A percentile compares a stretch with the other conserved stretches of the same genome.
phyloP scores from a whole-genome alignment of 2,888 invertebrate species.

The Leistus spinibarbis region DNA sequence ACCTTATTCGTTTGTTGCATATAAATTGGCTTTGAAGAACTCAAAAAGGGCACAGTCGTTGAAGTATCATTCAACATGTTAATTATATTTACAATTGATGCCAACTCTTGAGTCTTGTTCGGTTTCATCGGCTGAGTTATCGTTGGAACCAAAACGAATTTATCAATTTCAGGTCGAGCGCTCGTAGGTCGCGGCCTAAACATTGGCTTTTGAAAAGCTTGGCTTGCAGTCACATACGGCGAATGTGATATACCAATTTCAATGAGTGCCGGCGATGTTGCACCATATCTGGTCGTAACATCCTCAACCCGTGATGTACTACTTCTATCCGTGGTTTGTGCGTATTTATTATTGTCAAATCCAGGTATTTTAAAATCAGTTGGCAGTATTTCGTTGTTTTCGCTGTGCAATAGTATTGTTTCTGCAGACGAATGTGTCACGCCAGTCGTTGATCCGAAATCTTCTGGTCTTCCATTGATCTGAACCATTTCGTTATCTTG shows the following conservation, averaged over 20 bases:
- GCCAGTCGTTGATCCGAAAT: conserved; percentile 50
- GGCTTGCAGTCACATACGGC: conserved; percentile 50
- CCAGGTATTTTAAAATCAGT: conserved; percentile 49
- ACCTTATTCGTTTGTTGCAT: conserved; percentile 55
- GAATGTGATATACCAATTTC: conserved; percentile 53
- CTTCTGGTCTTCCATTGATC: conserved; percentile 46
- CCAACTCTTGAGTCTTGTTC: conserved; percentile 58
- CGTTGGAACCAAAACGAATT: conserved; percentile 65
- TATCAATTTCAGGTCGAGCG: conserved; percentile 55
- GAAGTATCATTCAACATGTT: conserved; percentile 65
- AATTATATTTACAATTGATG: conserved; percentile 66
- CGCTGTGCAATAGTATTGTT: conserved; percentile 68
- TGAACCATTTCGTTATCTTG: conserved; percentile 54
- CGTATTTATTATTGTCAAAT: conserved; percentile 46
- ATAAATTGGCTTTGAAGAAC: conserved; percentile 55
- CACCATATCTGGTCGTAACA: conserved; percentile 46
- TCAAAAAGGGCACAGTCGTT: conserved; percentile 28
- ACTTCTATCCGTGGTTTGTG: conserved; percentile 48
- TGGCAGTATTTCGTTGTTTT: conserved; percentile 57
- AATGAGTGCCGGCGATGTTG: conserved; percentile 47
- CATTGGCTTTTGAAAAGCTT: conserved; percentile 57
- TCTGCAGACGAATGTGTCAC: conserved; percentile 58
- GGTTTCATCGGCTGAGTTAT: conserved; percentile 54
- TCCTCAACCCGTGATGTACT: conserved; percentile 39
- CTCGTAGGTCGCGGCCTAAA: conserved; percentile 63